A percentile compares a stretch with the other conserved stretches of the same genome.
Evolutionary conservation across 2,888 invertebrate genomes (phyloP).

Genomic region (Synanthedon tipuliformis): DNA sequence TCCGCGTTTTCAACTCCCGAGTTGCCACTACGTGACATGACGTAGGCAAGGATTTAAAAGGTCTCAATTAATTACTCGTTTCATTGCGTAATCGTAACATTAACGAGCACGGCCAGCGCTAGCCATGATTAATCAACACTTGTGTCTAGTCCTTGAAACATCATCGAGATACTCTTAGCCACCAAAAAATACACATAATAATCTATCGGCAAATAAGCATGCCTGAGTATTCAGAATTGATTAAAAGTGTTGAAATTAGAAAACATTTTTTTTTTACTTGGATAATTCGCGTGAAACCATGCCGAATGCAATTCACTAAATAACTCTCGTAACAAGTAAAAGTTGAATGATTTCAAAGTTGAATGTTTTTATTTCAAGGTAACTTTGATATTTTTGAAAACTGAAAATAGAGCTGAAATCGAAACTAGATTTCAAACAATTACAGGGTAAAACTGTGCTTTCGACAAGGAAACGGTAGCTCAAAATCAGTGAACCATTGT

Average conservation of each 20-base stretch:
- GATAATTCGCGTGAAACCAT: constrained; percentile 5
- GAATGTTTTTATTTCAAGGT: constrained; percentile 5
- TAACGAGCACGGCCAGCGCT: constrained; percentile 15
- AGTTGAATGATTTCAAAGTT: constrained; percentile 1
- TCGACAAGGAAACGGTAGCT: too few species aligned
- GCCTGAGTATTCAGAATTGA: too few species aligned
- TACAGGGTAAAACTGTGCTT: too few species aligned
- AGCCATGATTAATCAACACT: constrained; percentile 44
- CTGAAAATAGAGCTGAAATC: constrained; percentile 2
- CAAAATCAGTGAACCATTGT: too few species aligned
- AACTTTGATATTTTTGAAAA: constrained; percentile 18
- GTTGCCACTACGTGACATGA: constrained; percentile 7
- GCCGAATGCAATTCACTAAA: constrained; percentile 12
- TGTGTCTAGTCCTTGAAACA: constrained; percentile 29
- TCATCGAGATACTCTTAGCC: constrained; percentile 33
- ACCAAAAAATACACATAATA: constrained; percentile 3
- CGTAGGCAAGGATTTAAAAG: constrained; percentile 14
- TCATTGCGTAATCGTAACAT: constrained; percentile 15
- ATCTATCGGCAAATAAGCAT: constrained; percentile 5
- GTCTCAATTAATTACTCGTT: constrained; percentile 19
- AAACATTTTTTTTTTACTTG: constrained; percentile 6
- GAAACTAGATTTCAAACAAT: neutral
- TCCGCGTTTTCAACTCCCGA: neutral
- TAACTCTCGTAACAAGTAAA: constrained; percentile 8
- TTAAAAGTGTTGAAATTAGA: constrained; percentile 6